phyloP scores from a whole-genome alignment of 2,888 invertebrate species.

The Bursaphelenchus okinawaensis region DNA sequence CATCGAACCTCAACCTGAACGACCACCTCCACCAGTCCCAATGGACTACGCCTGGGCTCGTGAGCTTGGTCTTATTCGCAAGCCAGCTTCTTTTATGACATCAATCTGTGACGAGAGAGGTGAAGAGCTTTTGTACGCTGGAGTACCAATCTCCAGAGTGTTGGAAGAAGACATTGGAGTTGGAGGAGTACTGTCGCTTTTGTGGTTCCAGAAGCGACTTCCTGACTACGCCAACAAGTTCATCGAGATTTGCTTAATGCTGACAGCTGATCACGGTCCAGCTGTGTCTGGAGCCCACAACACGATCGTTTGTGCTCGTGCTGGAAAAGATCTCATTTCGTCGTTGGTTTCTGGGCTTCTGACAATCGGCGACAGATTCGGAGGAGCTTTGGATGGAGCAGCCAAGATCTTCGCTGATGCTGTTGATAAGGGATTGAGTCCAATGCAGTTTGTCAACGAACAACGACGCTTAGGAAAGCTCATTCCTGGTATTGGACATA shows the following conservation, averaged over 20 bases:
- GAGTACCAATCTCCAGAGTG: constrained; percentile 74
- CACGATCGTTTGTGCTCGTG: constrained; percentile 80
- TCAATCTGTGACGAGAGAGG: constrained; percentile 98
- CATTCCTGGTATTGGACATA: constrained; percentile 98
- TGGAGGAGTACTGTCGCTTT: constrained; percentile 88
- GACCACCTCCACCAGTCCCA: constrained; percentile 96
- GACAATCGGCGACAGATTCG: constrained; percentile 96
- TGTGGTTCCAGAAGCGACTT: constrained; percentile 78
- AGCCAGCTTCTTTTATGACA: constrained; percentile 98
- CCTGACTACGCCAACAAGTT: constrained; percentile 91
- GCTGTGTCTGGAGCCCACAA: constrained; percentile 77
- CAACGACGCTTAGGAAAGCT: constrained; percentile 93
- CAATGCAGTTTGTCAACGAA: constrained; percentile 95
- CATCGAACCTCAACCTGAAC: constrained; percentile 80
- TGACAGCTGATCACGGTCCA: constrained; percentile 96
- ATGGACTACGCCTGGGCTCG: constrained; percentile 99
- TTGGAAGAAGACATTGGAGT: constrained; percentile 90
- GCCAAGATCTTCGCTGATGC: constrained; percentile 94
- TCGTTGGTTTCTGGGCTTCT: constrained; percentile 89
- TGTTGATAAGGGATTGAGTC: constrained; percentile 73
- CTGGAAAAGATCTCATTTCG: constrained; percentile 93
- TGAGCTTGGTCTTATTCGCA: constrained; percentile 92
- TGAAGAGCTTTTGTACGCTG: constrained; percentile 78
- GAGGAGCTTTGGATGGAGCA: constrained; percentile 95
- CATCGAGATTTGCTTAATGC: constrained; percentile 96